A percentile compares a stretch with the other conserved stretches of the same genome.
Conservation (phyloP, 35 echinoderm and acorn worm species). For the Chiridota heheva region DNA sequence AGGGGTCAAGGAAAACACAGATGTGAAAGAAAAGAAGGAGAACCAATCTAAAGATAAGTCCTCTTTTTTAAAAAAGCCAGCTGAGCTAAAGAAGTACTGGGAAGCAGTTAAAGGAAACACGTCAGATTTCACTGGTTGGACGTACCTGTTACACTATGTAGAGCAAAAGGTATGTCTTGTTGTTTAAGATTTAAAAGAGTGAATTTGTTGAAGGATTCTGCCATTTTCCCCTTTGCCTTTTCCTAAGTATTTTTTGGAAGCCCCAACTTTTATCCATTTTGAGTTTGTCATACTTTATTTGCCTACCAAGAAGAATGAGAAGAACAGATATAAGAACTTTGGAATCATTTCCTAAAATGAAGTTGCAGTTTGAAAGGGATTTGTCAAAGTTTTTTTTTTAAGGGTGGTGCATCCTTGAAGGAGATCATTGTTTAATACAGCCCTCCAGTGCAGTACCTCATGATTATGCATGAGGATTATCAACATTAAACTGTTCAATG, state of each 20-base stretch:
- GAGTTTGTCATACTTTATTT: too few species aligned
- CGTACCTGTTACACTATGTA: slow-evolving; percentile 95
- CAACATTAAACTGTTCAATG: too few species aligned
- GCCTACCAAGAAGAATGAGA: too few species aligned
- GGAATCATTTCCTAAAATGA: too few species aligned
- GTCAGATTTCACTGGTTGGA: slow-evolving; percentile 95
- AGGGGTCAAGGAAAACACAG: background rate
- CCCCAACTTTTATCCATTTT: background rate
- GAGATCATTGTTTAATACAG: too few species aligned
- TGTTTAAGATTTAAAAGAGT: background rate
- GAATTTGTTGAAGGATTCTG: background rate
- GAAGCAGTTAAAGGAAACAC: slow-evolving; percentile 86
- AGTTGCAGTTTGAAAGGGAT: too few species aligned
- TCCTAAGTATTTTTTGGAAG: background rate
- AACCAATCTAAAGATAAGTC: background rate
- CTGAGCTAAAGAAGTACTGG: slow-evolving; percentile 91
- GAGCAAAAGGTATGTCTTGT: slow-evolving; percentile 78
- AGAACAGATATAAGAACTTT: too few species aligned
- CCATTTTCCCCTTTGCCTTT: background rate
- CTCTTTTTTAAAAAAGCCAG: slow-evolving; percentile 21
- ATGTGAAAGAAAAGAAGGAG: background rate
- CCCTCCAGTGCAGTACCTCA: too few species aligned
- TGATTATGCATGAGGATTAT: too few species aligned
- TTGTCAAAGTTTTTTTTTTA: too few species aligned
- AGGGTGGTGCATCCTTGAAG: too few species aligned